Conservation (phyloP, 2,113 vertebrate species). For the Ammodytes marinus region DNA sequence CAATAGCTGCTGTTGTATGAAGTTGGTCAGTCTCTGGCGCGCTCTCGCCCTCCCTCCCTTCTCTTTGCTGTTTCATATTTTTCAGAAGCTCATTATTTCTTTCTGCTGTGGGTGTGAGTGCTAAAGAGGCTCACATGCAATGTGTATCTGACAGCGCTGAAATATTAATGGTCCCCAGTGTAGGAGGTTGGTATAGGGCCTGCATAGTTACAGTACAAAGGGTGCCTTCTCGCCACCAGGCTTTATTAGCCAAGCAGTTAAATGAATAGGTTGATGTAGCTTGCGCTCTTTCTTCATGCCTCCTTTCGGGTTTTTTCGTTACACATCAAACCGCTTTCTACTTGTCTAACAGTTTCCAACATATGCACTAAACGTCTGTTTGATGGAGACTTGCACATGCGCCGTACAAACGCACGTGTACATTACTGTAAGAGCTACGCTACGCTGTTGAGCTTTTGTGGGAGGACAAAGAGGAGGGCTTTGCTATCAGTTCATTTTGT, state of each 20-base stretch:
- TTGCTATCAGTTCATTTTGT: slow-evolving; percentile 94
- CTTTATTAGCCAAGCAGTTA: slow-evolving; percentile 81
- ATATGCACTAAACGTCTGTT: slow-evolving; percentile 16
- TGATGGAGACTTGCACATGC: not conserved
- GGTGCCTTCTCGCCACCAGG: slow-evolving; percentile 80
- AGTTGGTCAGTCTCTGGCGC: slow-evolving; percentile 71
- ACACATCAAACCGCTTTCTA: slow-evolving; percentile 67
- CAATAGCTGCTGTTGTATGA: slow-evolving; percentile 81
- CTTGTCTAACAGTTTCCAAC: slow-evolving; percentile 56
- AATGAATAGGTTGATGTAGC: slow-evolving; percentile 76
- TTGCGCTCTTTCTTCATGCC: slow-evolving; percentile 46
- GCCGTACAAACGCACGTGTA: not conserved
- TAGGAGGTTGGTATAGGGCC: slow-evolving; percentile 82
- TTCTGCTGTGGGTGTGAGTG: slow-evolving; percentile 79
- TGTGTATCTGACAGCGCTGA: slow-evolving; percentile 81
- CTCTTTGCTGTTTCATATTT: slow-evolving; percentile 76
- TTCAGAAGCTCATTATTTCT: slow-evolving; percentile 86
- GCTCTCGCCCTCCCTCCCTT: slow-evolving; percentile 53
- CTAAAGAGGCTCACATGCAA: slow-evolving; percentile 80
- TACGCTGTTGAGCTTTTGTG: slow-evolving; percentile 56
- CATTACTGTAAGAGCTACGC: not conserved
- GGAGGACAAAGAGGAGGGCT: slow-evolving; percentile 82
- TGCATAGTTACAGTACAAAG: slow-evolving; percentile 84
- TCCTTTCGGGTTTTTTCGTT: slow-evolving; percentile 60
- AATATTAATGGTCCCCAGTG: slow-evolving; percentile 85